Percentiles rank a stretch among this genome's conserved stretches.
Conservation (phyloP, 2,888 invertebrate species). For the Erebia palarica region DNA sequence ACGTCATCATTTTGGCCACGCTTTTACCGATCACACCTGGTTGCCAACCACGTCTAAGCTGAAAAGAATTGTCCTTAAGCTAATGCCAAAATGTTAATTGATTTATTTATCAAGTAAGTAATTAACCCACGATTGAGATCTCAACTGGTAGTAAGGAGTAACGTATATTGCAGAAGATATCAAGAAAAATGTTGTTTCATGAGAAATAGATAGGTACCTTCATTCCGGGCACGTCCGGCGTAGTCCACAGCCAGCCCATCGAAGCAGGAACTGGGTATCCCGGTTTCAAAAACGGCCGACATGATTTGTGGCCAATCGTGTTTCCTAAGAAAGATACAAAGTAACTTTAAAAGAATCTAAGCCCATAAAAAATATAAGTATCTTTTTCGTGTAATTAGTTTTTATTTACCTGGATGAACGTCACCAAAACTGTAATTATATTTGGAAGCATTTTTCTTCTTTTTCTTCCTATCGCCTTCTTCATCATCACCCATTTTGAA, state of each 20-base stretch:
- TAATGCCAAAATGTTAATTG: no score
- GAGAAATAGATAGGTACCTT: conserved; percentile 56
- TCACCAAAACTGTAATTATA: conserved; percentile 80
- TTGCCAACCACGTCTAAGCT: conserved; percentile 80
- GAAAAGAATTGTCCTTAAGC: neutral
- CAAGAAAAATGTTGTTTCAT: neutral
- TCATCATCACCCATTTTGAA: conserved; percentile 63
- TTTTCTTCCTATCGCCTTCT: conserved; percentile 62
- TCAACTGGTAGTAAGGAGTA: no score
- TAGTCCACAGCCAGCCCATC: conserved; percentile 88
- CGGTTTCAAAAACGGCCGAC: conserved; percentile 67
- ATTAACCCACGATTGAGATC: no score
- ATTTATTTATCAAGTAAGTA: no score
- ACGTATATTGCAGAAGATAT: no score
- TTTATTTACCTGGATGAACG: conserved; percentile 73
- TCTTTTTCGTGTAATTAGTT: neutral
- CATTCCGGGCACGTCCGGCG: conserved; percentile 62
- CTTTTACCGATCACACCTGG: conserved; percentile 82
- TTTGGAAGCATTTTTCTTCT: conserved; percentile 70
- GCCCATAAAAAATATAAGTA: no score
- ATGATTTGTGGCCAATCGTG: conserved; percentile 80
- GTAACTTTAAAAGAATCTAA: no score
- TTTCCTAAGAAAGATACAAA: conserved; percentile 54
- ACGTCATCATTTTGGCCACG: conserved; percentile 71
- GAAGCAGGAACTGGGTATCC: conserved; percentile 81